Evolutionary conservation across 1,140 invertebrate species (phyloP).

Genomic region (Solenopsis fugax): DNA sequence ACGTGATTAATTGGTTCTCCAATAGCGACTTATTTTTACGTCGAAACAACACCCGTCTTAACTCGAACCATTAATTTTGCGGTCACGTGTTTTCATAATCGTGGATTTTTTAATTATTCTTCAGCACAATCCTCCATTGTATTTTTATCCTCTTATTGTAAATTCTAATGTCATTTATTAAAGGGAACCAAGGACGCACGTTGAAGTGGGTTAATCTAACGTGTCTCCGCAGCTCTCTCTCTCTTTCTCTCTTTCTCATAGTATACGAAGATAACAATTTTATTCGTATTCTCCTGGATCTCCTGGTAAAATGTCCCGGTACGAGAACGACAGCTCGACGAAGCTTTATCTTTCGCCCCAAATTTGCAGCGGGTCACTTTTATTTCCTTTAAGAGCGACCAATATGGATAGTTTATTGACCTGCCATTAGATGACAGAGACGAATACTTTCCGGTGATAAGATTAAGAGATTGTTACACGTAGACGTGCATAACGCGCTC

Average conservation of each 20-base stretch:
- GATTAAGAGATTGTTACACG: slow-evolving; percentile 10
- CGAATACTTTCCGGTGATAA: slow-evolving; percentile 29
- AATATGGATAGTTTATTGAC: slow-evolving; percentile 53
- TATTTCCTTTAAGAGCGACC: slow-evolving; percentile 31
- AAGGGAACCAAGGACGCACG: neutral
- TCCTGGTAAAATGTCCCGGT: neutral
- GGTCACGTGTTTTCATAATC: slow-evolving; percentile 50
- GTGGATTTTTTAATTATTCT: slow-evolving; percentile 47
- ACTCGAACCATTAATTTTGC: slow-evolving; percentile 50
- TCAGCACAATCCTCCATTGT: neutral
- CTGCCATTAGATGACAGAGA: slow-evolving; percentile 48
- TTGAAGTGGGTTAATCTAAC: slow-evolving; percentile 37
- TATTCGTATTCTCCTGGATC: slow-evolving; percentile 19
- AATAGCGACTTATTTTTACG: slow-evolving; percentile 55
- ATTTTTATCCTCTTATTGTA: slow-evolving; percentile 14
- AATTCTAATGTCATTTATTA: slow-evolving; percentile 54
- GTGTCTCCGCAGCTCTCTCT: slow-evolving; percentile 22
- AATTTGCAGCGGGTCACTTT: slow-evolving; percentile 24
- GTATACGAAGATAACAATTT: slow-evolving; percentile 45
- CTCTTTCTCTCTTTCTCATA: neutral
- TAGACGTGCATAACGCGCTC: neutral
- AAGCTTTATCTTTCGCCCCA: slow-evolving; percentile 31
- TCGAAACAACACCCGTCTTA: slow-evolving; percentile 30
- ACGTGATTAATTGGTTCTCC: slow-evolving; percentile 52
- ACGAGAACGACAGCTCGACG: slow-evolving; percentile 6